Conservation (phyloP, 2,113 vertebrate species). For the Pseudorectes ferrugineus region DNA sequence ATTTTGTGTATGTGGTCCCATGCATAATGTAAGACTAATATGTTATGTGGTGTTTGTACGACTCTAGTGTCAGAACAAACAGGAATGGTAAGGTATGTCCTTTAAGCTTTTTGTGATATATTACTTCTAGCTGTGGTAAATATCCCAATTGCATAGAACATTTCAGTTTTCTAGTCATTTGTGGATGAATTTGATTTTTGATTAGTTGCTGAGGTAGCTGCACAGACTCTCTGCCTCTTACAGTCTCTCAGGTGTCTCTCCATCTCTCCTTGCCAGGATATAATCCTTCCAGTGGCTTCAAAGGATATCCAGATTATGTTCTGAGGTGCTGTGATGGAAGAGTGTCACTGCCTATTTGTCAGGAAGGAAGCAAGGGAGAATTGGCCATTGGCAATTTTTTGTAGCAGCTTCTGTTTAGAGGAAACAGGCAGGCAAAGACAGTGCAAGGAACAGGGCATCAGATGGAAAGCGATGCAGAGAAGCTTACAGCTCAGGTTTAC, state of each 20-base stretch:
- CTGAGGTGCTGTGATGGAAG: not conserved
- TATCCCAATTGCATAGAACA: not conserved
- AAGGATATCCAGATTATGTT: not conserved
- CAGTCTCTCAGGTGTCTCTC: not conserved
- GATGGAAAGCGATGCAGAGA: not conserved
- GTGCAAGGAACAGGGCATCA: not conserved
- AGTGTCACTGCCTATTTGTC: not conserved
- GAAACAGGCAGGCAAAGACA: not conserved
- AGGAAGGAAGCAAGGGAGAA: not conserved
- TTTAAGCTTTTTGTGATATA: not conserved
- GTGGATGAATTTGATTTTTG: not conserved
- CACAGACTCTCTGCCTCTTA: not conserved
- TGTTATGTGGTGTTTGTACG: not conserved
- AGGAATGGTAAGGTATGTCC: not conserved
- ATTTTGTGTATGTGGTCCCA: not conserved
- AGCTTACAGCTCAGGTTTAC: not conserved
- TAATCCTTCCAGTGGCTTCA: not conserved
- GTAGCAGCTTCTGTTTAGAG: not conserved
- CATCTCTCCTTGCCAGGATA: accelerated
- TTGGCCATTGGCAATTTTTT: not conserved
- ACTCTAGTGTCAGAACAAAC: not conserved
- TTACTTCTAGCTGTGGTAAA: not conserved
- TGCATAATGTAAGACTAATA: not conserved
- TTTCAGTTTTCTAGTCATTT: not conserved
- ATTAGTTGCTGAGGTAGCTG: not conserved